Evolutionary conservation across 2,113 vertebrate genomes (phyloP).

Genomic region (Callithrix jacchus): DNA sequence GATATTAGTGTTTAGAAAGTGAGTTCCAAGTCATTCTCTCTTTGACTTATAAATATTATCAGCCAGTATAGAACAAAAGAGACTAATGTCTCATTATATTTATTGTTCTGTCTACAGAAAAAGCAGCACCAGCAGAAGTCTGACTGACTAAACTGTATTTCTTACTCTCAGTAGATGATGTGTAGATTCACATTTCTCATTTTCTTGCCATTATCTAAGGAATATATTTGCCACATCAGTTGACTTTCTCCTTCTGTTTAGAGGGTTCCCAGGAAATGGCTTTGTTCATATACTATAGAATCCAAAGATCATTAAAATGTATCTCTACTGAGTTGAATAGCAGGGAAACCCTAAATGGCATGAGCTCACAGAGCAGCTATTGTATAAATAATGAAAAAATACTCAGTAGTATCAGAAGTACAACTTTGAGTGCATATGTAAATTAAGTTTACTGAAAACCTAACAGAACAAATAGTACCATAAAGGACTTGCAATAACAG

Average conservation of each 20-base stretch:
- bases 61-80: not conserved
- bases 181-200: not conserved
- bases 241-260: not conserved
- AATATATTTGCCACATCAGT: not conserved
- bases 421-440: not conserved
- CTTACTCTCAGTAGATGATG: not conserved
- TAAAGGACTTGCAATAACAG: not conserved
- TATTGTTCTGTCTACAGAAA: not conserved
- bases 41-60: not conserved
- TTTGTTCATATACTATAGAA: conserved; percentile 2
- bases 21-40: not conserved
- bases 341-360: not conserved
- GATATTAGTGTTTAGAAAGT: not conserved
- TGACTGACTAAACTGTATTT: not conserved
- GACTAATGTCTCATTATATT: not conserved
- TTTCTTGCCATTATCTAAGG: not conserved
- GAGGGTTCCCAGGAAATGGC: not conserved
- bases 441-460: not conserved
- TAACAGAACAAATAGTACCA: not conserved
- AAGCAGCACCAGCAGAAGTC: not conserved
- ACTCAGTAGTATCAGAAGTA: not conserved
- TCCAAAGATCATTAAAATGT: conserved; percentile 3
- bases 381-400: not conserved
- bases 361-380: not conserved
- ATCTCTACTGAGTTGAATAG: not conserved